These are phyloP conservation scores for Zaprionus vittiger DNA, from an alignment of 1,140 invertebrate species.

Conservation along the genomic window DNA sequence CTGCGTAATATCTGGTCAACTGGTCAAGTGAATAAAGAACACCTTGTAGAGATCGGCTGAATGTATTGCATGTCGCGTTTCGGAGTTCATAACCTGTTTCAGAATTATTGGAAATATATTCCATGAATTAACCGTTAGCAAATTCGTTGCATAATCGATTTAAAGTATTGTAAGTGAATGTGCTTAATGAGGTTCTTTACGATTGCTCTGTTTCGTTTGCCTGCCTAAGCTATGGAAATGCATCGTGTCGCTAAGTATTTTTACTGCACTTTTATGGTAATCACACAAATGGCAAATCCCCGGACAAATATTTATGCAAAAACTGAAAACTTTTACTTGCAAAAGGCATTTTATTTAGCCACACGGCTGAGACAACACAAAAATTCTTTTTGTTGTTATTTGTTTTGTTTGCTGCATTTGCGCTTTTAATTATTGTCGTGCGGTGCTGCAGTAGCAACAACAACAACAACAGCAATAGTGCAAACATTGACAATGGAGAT, in stretches of 20 bases:
- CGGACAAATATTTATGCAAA: constrained; percentile 1
- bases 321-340: constrained; percentile 28
- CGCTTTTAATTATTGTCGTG: constrained; percentile 61
- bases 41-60: neutral
- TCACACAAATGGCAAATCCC: constrained; percentile 6
- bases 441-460: constrained; percentile 43
- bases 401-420: constrained; percentile 55
- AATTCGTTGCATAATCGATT: neutral
- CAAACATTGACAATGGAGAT: constrained; percentile 58
- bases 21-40: neutral
- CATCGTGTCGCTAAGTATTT: neutral
- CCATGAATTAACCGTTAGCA: neutral
- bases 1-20: neutral
- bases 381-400: constrained; percentile 40
- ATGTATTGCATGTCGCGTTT: neutral
- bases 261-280: constrained; percentile 7
- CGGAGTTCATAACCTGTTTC: neutral
- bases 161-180: neutral
- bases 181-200: constrained; percentile 5
- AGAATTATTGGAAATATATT: neutral
- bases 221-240: constrained; percentile 7
- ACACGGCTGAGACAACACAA: constrained; percentile 68
- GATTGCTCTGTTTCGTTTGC: constrained; percentile 7
- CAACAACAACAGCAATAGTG: constrained; percentile 7
- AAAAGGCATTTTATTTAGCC: constrained; percentile 58